These are phyloP conservation scores for Stigmatopora argus DNA, from an alignment of 2,113 vertebrate genomes.

Conservation along the genomic window DNA sequence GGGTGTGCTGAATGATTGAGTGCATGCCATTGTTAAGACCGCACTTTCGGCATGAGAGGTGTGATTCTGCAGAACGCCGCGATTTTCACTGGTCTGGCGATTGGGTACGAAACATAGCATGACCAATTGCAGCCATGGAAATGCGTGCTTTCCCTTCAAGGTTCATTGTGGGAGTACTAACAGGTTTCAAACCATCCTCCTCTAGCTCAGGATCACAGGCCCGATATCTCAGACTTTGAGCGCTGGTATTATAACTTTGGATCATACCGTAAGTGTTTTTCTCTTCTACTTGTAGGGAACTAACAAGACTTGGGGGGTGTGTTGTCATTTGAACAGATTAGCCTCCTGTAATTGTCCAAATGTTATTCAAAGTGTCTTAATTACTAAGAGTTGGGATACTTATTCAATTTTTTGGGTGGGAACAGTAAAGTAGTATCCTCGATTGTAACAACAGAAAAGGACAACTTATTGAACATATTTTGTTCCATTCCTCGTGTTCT, in stretches of 20 bases:
- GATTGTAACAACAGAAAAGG: too few species aligned
- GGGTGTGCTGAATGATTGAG: conserved; percentile 31
- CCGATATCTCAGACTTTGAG: conserved; percentile 72
- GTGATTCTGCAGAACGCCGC: conserved; percentile 25
- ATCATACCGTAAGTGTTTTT: conserved; percentile 73
- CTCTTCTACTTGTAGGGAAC: conserved; percentile 43
- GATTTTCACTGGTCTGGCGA: conserved; percentile 54
- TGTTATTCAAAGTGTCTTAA: not conserved
- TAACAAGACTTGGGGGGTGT: conserved; percentile 29
- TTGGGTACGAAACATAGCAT: conserved; percentile 24
- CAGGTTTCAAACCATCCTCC: conserved; percentile 60
- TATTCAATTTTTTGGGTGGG: not conserved
- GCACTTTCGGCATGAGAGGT: conserved; percentile 40
- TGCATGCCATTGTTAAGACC: conserved; percentile 31
- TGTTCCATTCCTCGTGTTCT: too few species aligned
- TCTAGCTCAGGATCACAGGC: conserved; percentile 70
- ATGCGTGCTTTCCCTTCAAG: conserved; percentile 40
- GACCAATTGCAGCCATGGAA: conserved; percentile 53
- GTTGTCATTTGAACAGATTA: not conserved
- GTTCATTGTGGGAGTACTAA: conserved; percentile 52
- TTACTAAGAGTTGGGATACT: not conserved
- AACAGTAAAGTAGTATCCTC: not conserved
- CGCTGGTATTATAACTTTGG: conserved; percentile 74
- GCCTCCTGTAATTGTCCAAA: not conserved
- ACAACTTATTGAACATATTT: too few species aligned